Conservation (phyloP, 2,888 invertebrate species). For the Lobophora halterata region DNA sequence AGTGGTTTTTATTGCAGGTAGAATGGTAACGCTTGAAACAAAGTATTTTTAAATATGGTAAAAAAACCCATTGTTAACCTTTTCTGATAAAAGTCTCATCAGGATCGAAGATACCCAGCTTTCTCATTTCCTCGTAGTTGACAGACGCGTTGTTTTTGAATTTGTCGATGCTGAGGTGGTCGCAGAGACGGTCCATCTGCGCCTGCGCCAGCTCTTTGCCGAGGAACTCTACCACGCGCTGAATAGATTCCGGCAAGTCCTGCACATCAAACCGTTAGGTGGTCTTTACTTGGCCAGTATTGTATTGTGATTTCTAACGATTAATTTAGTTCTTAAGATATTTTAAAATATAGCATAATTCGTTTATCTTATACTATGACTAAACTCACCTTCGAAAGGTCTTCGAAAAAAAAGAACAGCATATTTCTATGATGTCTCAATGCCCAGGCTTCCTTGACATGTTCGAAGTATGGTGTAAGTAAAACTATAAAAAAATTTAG, state of each 20-base stretch:
- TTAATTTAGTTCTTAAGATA: too few relatives aligned
- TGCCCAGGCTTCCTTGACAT: conserved; percentile 86
- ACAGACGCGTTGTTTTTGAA: conserved; percentile 84
- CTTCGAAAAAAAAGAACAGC: conserved; percentile 87
- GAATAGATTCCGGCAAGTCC: conserved; percentile 52
- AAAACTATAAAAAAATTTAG: conserved; percentile 63
- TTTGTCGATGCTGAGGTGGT: conserved; percentile 86
- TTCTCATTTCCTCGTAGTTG: conserved; percentile 25
- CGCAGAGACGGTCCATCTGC: conserved; percentile 62
- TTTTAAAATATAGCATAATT: too few relatives aligned
- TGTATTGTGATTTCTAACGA: too few relatives aligned
- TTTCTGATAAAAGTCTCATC: conserved; percentile 35
- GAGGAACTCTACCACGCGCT: conserved; percentile 79
- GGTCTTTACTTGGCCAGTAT: too few relatives aligned
- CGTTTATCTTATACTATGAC: background rate
- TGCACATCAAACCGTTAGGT: too few relatives aligned
- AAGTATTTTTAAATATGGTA: too few relatives aligned
- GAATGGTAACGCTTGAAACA: too few relatives aligned
- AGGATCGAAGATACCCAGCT: conserved; percentile 10
- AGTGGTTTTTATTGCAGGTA: too few relatives aligned
- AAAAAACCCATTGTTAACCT: too few relatives aligned
- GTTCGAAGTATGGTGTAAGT: conserved; percentile 85
- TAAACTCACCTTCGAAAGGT: conserved; percentile 80
- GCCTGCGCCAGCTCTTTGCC: conserved; percentile 47
- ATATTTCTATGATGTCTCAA: conserved; percentile 82